Base-by-base conservation (phyloP, 2,113 vertebrate species). In the Percopsis transmontana region DNA sequence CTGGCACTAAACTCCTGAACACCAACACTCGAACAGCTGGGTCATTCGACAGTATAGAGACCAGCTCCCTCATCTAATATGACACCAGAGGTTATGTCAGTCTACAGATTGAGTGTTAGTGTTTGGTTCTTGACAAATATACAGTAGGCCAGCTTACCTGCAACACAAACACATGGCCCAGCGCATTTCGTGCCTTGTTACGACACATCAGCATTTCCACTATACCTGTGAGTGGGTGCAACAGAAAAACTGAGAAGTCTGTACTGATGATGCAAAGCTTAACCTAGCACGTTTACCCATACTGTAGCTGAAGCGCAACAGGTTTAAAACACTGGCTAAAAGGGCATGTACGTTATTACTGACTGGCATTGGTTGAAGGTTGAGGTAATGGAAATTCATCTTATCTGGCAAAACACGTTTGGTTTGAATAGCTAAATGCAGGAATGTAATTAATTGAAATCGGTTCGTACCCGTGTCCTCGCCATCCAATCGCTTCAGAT, bases 141-240 rank as follows among this genome's bases (percentile, higher is more conserved):
- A 38, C n/a, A 38, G 15, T n/a, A 56, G 7, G 20, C 58, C 1
- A 19, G n/a, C 84, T 91, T 79, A 98, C 97, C 95, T 98, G 94
- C 27, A 89, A 90, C 68, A 99, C 92, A 73, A 98, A 95, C 77
- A 95, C 78, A 1, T 91, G 92, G 44, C 97, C 97, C 75, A 99
- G 87, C 62, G 96, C 94, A 72, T 99, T 99, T 62, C 90, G 88
- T 0, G 94, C 94, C 16, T 77, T 90, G 23, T 93, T 92, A 77
- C 94, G 93, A 80, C 93, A 92, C 96, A 99, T 94, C 80, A 93
- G 47, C 87, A 98, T 93, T 85, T 97, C 96, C 54, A 90, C 90
- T 16, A 92, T 91, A 33, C 92, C 92, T 93, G n/a, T n/a, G 64
- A 50, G 27, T 68, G 27, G 38, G n/a, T 66, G 41, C 73, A 13